A percentile compares a stretch with the other conserved stretches of the same genome.
Evolutionary conservation across 2,113 vertebrate genomes (phyloP).

Genomic region (Taxidea taxus): DNA sequence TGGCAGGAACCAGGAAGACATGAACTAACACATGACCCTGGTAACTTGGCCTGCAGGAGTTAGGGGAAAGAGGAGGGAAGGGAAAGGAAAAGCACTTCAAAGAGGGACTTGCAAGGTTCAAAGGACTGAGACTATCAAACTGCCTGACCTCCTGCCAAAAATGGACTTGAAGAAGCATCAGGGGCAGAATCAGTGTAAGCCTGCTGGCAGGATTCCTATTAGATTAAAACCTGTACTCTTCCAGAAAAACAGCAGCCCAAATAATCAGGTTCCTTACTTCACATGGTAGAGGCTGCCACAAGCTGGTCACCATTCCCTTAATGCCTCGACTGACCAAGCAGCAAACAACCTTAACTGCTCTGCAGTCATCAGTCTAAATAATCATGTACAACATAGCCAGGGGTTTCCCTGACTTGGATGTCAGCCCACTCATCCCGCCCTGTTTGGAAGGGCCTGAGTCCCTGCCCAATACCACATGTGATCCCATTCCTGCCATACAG

Average conservation of each 20-base stretch:
- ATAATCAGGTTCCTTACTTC: constrained; percentile 39
- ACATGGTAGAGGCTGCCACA: constrained; percentile 19
- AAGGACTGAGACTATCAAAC: neutral
- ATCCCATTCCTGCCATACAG: neutral
- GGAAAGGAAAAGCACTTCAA: neutral
- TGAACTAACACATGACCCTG: neutral
- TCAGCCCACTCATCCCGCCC: neutral
- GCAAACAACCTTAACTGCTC: neutral
- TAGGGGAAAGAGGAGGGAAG: neutral
- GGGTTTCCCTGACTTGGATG: neutral
- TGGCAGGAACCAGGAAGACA: neutral
- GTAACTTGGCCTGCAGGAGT: neutral
- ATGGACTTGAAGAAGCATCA: neutral
- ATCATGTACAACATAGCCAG: neutral
- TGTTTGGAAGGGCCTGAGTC: neutral
- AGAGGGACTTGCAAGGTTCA: neutral
- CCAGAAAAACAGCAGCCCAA: constrained; percentile 50
- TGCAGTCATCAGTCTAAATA: neutral
- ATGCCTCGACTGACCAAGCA: constrained; percentile 4
- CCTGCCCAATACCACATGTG: neutral
- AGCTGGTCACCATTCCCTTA: neutral
- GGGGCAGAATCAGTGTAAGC: neutral
- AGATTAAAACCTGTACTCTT: constrained; percentile 29
- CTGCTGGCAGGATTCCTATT: constrained; percentile 3
- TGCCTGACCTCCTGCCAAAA: neutral